These are phyloP conservation scores for Orthosia cruda DNA, from an alignment of 2,888 invertebrate species.

Conservation along the genomic window DNA sequence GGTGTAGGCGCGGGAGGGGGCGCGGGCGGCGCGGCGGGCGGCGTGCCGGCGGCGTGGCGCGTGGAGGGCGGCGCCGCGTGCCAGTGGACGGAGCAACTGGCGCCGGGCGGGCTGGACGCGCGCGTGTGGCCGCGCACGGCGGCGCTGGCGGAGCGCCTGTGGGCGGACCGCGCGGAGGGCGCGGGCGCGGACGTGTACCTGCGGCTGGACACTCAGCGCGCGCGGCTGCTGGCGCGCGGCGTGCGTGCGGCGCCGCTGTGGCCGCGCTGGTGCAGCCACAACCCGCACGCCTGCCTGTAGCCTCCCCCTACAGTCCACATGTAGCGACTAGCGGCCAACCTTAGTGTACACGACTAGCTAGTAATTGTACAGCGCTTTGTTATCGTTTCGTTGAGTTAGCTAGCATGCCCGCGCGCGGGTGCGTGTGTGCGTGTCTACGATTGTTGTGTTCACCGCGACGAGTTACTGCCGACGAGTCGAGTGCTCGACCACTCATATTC, in stretches of 20 bases:
- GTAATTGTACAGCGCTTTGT: slow-evolving; percentile 79
- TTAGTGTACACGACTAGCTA: slow-evolving; percentile 73
- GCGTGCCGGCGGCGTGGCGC: slow-evolving; percentile 87
- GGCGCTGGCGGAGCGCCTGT: slow-evolving; percentile 95
- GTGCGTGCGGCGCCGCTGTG: slow-evolving; percentile 94
- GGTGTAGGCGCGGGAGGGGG: slow-evolving; percentile 92
- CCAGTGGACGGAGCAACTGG: slow-evolving; percentile 96
- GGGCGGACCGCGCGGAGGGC: slow-evolving; percentile 92
- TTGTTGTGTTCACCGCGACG: slow-evolving; percentile 41
- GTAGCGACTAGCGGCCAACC: slow-evolving; percentile 51
- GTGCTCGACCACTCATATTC: slow-evolving; percentile 53
- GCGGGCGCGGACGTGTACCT: slow-evolving; percentile 93
- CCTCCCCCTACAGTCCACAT: too few relatives aligned
- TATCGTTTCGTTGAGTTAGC: slow-evolving; percentile 64
- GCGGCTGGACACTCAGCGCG: slow-evolving; percentile 93
- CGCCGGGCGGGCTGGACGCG: slow-evolving; percentile 94
- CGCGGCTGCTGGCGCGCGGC: slow-evolving; percentile 93
- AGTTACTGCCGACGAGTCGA: slow-evolving; percentile 60
- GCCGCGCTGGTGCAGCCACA: slow-evolving; percentile 95
- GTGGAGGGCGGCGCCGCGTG: slow-evolving; percentile 95
- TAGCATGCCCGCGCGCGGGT: slow-evolving; percentile 30
- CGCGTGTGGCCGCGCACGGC: slow-evolving; percentile 96
- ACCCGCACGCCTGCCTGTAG: slow-evolving; percentile 94
- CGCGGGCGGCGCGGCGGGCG: slow-evolving; percentile 94
- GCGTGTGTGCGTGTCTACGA: neutral